Evolutionary conservation across 2,888 invertebrate genomes (phyloP).

Genomic region (Imbricaverruca yamaguchii): DNA sequence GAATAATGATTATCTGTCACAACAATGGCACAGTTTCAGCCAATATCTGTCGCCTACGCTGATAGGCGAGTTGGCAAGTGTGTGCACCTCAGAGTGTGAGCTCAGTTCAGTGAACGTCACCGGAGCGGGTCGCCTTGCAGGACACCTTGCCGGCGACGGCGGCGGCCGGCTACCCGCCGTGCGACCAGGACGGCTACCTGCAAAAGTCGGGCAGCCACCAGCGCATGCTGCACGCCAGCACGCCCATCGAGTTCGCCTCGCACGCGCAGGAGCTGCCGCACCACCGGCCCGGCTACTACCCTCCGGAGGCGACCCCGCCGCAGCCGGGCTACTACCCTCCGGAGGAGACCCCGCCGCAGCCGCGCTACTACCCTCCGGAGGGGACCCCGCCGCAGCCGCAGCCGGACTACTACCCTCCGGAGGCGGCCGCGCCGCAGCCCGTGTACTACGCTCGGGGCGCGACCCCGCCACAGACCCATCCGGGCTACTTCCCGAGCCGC

Average conservation of each 20-base stretch:
- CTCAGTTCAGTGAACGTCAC: too few species aligned
- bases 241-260: neutral
- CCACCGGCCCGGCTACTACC: neutral
- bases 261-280: neutral
- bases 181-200: neutral
- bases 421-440: neutral
- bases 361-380: neutral
- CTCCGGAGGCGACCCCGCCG: neutral
- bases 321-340: neutral
- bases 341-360: neutral
- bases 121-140: neutral
- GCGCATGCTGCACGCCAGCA: slow-evolving; percentile 9
- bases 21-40: too few species aligned
- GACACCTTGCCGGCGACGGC: neutral
- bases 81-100: too few species aligned
- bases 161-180: neutral
- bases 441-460: neutral
- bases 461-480: too few species aligned
- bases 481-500: too few species aligned
- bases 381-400: neutral
- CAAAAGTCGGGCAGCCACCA: neutral
- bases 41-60: too few species aligned
- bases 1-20: too few species aligned
- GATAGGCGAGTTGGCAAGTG: too few species aligned
- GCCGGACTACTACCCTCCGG: neutral